phyloP scores from a whole-genome alignment of 1,140 invertebrate genomes.

The Dreissena polymorpha region DNA sequence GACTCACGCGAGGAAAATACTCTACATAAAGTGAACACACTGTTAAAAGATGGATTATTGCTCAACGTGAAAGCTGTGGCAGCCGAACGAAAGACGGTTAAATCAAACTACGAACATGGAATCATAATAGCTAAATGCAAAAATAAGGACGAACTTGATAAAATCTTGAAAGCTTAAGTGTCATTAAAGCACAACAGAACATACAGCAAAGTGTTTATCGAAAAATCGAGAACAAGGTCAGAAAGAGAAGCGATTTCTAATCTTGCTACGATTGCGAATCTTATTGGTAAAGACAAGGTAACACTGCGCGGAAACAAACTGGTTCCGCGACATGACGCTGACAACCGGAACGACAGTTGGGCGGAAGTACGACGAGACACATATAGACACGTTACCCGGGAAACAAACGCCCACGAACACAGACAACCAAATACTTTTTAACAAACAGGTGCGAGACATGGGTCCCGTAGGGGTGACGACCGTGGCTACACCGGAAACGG shows the following conservation, averaged over 20 bases:
- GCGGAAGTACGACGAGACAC: not conserved
- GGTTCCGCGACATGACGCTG: not conserved
- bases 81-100: not conserved
- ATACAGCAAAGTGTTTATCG: constrained; percentile 1
- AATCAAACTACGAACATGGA: not conserved
- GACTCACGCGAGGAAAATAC: not conserved
- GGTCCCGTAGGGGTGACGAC: not conserved
- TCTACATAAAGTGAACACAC: not conserved
- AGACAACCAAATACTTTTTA: not conserved
- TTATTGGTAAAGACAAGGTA: not conserved
- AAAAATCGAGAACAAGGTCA: not conserved
- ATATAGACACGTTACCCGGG: not conserved
- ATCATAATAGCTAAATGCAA: not conserved
- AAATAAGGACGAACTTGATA: not conserved
- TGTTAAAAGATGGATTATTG: not conserved
- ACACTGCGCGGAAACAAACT: not conserved
- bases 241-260: not conserved
- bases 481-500: not conserved
- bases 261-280: not conserved
- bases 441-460: not conserved
- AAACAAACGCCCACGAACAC: not conserved
- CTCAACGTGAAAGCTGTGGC: not conserved
- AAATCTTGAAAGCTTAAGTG: not conserved
- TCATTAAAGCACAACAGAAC: not conserved
- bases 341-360: not conserved